These are phyloP conservation scores for Drosophila lutescens DNA, from an alignment of 2,888 invertebrate species.

Conservation along the genomic window DNA sequence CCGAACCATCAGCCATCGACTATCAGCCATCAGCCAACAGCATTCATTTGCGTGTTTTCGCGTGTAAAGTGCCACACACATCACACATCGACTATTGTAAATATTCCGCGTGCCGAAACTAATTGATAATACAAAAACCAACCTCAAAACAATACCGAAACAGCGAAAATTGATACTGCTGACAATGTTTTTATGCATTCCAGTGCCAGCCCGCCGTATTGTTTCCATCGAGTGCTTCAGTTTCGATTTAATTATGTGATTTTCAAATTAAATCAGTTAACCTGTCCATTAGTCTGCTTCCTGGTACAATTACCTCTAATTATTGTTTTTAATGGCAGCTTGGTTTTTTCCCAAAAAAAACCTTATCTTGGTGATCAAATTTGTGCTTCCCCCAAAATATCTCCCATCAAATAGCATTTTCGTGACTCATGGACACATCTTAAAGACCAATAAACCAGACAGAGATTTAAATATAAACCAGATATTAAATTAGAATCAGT, in stretches of 20 bases:
- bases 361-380: background rate
- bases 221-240: constrained; percentile 8
- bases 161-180: constrained; percentile 10
- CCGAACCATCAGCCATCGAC: constrained; percentile 14
- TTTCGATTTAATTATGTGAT: constrained; percentile 14
- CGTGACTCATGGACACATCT: background rate
- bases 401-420: background rate
- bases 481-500: too few species aligned
- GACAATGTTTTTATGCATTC: background rate
- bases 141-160: constrained; percentile 20
- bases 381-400: background rate
- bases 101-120: constrained; percentile 20
- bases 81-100: constrained; percentile 3
- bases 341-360: constrained; percentile 13
- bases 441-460: background rate
- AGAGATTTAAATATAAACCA: background rate
- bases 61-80: constrained; percentile 63
- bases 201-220: background rate
- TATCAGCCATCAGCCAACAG: constrained; percentile 34
- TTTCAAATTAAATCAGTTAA: constrained; percentile 26
- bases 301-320: constrained; percentile 17
- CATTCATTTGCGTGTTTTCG: constrained; percentile 43
- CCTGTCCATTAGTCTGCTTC: constrained; percentile 26
- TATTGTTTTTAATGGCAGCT: constrained; percentile 10
- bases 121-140: constrained; percentile 34